These are phyloP conservation scores for Uromys caudimaculatus DNA, from an alignment of 2,797 vertebrate genomes.

Conservation along the genomic window DNA sequence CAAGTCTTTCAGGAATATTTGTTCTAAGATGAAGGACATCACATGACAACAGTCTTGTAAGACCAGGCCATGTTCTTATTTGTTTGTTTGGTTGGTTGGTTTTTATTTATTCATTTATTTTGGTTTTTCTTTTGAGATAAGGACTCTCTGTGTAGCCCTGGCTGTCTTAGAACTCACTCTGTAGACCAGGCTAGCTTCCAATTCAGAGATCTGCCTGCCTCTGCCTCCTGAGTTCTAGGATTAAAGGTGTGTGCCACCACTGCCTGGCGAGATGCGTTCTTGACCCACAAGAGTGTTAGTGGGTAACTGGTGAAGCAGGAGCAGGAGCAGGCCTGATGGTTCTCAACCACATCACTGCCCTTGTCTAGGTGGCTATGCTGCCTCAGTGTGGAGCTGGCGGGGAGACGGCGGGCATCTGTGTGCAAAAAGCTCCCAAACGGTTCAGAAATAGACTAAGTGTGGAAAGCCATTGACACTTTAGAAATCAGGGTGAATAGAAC, in stretches of 20 bases:
- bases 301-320: accelerated
- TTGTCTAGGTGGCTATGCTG: not conserved
- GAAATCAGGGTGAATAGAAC: too few relatives aligned
- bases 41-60: accelerated
- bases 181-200: not conserved
- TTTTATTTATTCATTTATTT: not conserved
- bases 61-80: not conserved
- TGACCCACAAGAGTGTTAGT: accelerated
- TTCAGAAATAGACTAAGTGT: not conserved
- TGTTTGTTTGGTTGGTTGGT: not conserved
- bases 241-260: not conserved
- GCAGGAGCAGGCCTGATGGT: not conserved
- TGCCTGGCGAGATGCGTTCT: not conserved
- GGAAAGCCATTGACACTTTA: not conserved
- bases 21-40: not conserved
- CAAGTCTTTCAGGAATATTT: not conserved
- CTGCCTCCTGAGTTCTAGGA: not conserved
- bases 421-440: not conserved
- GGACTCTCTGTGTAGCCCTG: not conserved
- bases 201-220: not conserved
- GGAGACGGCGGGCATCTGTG: accelerated
- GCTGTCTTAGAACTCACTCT: not conserved
- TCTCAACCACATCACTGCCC: not conserved
- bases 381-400: not conserved
- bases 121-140: not conserved